A percentile compares a stretch with the other conserved stretches of the same genome.
phyloP scores from a whole-genome alignment of 2,888 invertebrate genomes.

The Tachystola acroxantha region DNA sequence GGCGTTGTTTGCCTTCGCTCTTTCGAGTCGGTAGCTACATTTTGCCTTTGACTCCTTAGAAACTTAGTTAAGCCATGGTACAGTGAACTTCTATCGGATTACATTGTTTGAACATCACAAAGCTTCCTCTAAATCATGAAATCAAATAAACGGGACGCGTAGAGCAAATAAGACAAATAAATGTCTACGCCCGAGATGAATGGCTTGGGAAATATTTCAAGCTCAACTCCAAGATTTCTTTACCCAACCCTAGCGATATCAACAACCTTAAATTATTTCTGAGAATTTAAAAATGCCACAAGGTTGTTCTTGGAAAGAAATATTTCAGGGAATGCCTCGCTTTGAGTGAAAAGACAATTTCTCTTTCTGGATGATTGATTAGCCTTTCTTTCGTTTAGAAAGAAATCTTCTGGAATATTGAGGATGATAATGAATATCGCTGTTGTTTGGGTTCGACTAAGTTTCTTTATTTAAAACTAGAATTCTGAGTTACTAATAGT shows the following conservation, averaged over 20 bases:
- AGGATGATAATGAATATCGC: too few species aligned
- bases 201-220: conserved; percentile 6
- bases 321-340: not conserved
- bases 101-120: conserved; percentile 19
- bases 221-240: not conserved
- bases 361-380: not conserved
- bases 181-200: conserved; percentile 11
- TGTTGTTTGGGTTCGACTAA: too few species aligned
- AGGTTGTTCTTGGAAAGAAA: not conserved
- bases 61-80: conserved; percentile 7
- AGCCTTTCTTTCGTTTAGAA: too few species aligned
- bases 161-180: conserved; percentile 21
- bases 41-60: conserved; percentile 5
- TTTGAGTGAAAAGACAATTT: not conserved
- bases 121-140: conserved; percentile 24
- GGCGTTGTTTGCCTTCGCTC: not conserved
- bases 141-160: conserved; percentile 20
- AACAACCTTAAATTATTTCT: not conserved
- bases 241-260: too few species aligned
- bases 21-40: not conserved
- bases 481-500: too few species aligned
- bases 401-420: too few species aligned
- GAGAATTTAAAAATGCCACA: not conserved
- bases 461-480: too few species aligned
- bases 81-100: conserved; percentile 20